These are phyloP conservation scores for Galagoides demidoff DNA, from an alignment of 2,797 vertebrate genomes.

Conservation along the genomic window DNA sequence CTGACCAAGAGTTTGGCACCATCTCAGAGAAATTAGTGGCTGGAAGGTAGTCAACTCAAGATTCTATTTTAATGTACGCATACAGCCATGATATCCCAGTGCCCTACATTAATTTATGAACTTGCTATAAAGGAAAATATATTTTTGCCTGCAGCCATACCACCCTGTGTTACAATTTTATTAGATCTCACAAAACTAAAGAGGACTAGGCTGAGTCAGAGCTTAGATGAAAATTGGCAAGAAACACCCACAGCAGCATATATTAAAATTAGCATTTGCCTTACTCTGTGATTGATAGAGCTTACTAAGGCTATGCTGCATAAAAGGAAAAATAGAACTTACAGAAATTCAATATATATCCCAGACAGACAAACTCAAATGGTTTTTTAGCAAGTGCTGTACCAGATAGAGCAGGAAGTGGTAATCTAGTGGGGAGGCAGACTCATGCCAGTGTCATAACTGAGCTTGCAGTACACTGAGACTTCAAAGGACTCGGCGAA, in stretches of 20 bases:
- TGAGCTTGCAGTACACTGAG: neutral
- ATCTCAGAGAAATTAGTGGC: conserved; percentile 58
- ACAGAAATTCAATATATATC: conserved; percentile 6
- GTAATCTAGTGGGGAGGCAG: neutral
- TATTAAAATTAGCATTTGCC: conserved; percentile 42
- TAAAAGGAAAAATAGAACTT: conserved; percentile 57
- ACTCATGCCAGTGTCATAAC: neutral
- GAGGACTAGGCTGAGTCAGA: conserved; percentile 68
- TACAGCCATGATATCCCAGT: neutral
- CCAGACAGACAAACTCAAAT: conserved; percentile 53
- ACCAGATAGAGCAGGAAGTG: neutral
- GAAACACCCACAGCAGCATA: conserved; percentile 56
- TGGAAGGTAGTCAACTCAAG: conserved; percentile 19
- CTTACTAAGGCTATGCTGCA: conserved; percentile 15
- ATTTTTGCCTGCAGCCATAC: conserved; percentile 73
- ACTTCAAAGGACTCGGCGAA: neutral
- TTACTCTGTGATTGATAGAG: conserved; percentile 26
- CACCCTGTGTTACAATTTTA: conserved; percentile 66
- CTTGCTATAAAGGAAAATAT: conserved; percentile 62
- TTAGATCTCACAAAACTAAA: conserved; percentile 65
- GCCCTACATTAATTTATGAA: conserved; percentile 24
- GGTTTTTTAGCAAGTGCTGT: neutral
- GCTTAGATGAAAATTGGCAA: conserved; percentile 59
- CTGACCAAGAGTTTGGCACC: conserved; percentile 53
- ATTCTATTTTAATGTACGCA: neutral